Evolutionary conservation across 2,888 invertebrate species (phyloP).

Genomic region (Eueremaeus valkanovi): DNA sequence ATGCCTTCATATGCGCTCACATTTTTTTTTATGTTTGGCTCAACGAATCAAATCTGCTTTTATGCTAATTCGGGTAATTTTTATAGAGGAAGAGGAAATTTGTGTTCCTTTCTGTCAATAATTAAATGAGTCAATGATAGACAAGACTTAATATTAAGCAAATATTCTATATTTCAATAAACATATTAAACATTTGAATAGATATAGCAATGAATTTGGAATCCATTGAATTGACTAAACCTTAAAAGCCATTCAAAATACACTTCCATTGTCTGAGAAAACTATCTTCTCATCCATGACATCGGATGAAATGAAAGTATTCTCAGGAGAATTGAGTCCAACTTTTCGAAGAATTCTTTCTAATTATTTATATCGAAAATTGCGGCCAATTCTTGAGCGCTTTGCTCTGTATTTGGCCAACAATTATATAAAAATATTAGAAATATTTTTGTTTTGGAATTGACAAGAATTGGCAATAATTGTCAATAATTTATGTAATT

Average conservation of each 20-base stretch:
- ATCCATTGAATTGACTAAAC: too few relatives aligned
- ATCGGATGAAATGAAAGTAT: conserved; percentile 1
- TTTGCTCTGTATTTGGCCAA: neutral
- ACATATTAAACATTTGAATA: neutral
- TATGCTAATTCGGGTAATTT: conserved; percentile 26
- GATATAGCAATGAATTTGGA: neutral
- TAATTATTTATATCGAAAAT: conserved; percentile 1
- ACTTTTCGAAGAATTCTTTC: neutral
- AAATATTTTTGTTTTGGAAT: too few relatives aligned
- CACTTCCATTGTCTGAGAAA: neutral
- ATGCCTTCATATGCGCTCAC: neutral
- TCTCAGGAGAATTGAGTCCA: neutral
- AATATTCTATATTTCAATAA: neutral
- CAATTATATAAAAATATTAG: too few relatives aligned
- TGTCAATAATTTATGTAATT: too few relatives aligned
- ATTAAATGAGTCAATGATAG: conserved; percentile 32
- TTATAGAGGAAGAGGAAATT: conserved; percentile 26
- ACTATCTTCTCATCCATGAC: conserved; percentile 16
- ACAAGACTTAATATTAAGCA: conserved; percentile 12
- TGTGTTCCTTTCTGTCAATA: conserved; percentile 16
- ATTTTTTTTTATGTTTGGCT: neutral
- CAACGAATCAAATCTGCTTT: conserved; percentile 2
- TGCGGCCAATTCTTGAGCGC: neutral
- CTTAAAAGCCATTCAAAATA: too few relatives aligned
- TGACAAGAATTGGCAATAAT: too few relatives aligned